phyloP scores from a whole-genome alignment of 1,140 invertebrate species.

The Lordiphosa stackelbergi region DNA sequence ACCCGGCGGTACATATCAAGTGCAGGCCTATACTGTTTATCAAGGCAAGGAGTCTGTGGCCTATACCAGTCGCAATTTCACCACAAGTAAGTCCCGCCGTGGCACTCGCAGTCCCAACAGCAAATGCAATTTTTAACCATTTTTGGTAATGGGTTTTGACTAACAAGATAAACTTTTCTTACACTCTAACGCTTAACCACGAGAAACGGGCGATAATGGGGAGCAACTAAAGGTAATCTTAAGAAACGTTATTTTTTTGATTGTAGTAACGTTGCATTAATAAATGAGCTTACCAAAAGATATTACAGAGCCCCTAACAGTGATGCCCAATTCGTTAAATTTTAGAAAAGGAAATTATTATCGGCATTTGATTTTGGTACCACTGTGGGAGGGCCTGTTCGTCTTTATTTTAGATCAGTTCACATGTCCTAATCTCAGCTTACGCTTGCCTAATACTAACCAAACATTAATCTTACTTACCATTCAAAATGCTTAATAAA shows the following conservation, averaged over 20 bases:
- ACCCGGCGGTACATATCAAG: conserved; percentile 89
- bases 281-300: too few relatives aligned
- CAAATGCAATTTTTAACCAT: conserved; percentile 51
- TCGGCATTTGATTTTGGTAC: neutral
- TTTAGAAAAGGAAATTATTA: conserved; percentile 4
- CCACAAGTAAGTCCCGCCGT: conserved; percentile 86
- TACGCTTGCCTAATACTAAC: too few relatives aligned
- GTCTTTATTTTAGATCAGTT: conserved; percentile 4
- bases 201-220: too few relatives aligned
- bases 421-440: neutral
- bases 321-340: neutral
- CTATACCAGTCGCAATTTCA: conserved; percentile 93
- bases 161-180: conserved; percentile 11
- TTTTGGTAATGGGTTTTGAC: neutral
- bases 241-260: too few relatives aligned
- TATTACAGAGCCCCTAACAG: too few relatives aligned
- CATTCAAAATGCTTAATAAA: too few relatives aligned
- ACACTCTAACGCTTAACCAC: neutral
- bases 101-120: conserved; percentile 42
- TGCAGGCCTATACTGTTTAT: conserved; percentile 92
- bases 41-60: conserved; percentile 93
- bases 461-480: too few relatives aligned
- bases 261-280: too few relatives aligned
- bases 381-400: conserved; percentile 4
- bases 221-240: too few relatives aligned